Evolutionary conservation across 2,888 invertebrate genomes (phyloP), one percentile per base, ranked within the genome.

Genomic region (Rhyacophila evoluta): DNA sequence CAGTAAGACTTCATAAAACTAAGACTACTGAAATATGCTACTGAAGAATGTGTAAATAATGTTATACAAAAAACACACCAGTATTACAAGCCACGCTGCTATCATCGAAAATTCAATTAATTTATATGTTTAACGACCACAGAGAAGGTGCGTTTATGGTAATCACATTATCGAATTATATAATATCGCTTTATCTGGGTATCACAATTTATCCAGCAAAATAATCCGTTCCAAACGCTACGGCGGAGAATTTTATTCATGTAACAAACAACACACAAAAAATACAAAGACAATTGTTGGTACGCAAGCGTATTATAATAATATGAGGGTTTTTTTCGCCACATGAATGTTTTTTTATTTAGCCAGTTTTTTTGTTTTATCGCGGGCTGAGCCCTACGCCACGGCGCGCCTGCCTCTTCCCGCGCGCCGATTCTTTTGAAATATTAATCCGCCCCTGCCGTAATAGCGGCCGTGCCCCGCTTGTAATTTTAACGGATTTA

Each of bases 401-500:
- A 19, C 25, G 55, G 55, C 1, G 55, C 19, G 5, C 36, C 72
- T 12, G 67, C 68, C 75, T 15, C 68, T 25, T 33, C 25, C 75
- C 37, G 36, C 28, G 19, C 55, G 68, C 36, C 19, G 8, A 37
- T 19, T 75, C 68, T 28, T 67, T 75, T 75, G 75, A 75, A 75
- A 75, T 75, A 75, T 75, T 75, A 75, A 75, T 75, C 75, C 68
- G 36, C 19, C 28, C 12, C 75, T 68, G 55, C 75, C 75, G 12
- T 68, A 75, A 75, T 67, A 68, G 68, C 29, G 55, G 68, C 29
- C 27, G 29, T 28, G 25, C 8, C 15, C 67, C 29, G 27, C 25
- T 72, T 37, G 67, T 78, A 74, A 74, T 78, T 74, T 78, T 78
- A 74, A 74, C 36, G 39, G 69, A 33, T 73, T 36, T 28, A 41